Conservation (phyloP, 2,888 invertebrate species). For the Nymphalis c-album region DNA sequence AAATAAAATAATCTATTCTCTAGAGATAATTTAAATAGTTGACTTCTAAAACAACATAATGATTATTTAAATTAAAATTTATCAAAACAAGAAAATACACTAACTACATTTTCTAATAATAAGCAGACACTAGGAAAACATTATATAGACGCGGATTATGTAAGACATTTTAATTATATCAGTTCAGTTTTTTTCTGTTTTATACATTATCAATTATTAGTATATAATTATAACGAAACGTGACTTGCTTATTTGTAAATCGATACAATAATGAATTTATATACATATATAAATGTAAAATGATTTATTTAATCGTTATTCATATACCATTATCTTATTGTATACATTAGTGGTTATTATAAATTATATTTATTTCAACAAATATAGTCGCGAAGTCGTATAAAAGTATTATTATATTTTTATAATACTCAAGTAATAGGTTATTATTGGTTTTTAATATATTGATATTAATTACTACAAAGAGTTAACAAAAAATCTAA, state of each 20-base stretch:
- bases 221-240: background rate
- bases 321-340: background rate
- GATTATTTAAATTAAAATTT: too few species aligned
- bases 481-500: too few species aligned
- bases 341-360: background rate
- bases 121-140: too few species aligned
- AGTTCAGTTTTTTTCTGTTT: background rate
- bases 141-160: too few species aligned
- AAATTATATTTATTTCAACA: background rate
- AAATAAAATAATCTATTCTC: too few species aligned
- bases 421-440: too few species aligned
- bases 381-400: background rate
- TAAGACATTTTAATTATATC: background rate
- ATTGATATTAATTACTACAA: too few species aligned
- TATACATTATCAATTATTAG: background rate
- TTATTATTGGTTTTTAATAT: too few species aligned
- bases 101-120: background rate
- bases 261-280: background rate
- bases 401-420: too few species aligned
- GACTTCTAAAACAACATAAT: too few species aligned
- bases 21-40: too few species aligned
- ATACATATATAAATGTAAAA: background rate
- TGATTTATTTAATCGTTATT: background rate
- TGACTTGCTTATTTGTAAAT: constrained; percentile 9
- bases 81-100: too few species aligned